Evolutionary conservation across 2,797 vertebrate species (phyloP).

Genomic region (Mormyrops attenuatus): DNA sequence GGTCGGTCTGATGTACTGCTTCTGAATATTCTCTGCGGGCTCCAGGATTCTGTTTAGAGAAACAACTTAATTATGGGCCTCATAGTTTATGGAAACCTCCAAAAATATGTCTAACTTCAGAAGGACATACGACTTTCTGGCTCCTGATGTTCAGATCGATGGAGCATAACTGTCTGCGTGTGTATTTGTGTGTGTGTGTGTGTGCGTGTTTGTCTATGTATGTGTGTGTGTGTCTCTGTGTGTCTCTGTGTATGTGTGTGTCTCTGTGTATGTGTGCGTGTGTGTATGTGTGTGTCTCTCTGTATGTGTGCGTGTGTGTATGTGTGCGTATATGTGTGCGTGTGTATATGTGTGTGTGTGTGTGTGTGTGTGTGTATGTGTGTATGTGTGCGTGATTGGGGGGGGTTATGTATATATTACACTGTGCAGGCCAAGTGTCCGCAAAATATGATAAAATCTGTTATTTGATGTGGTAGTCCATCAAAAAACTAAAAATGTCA

Average conservation of each 20-base stretch:
- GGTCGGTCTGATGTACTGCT: background rate
- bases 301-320: too few relatives aligned
- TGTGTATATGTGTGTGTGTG: too few relatives aligned
- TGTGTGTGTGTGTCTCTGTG: too few relatives aligned
- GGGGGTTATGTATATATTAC: background rate
- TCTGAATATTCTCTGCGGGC: background rate
- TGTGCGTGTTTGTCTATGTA: rapidly evolving
- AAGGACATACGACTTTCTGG: background rate
- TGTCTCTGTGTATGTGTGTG: too few relatives aligned
- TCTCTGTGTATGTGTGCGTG: background rate
- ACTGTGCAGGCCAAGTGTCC: background rate
- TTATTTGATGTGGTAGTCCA: too few relatives aligned
- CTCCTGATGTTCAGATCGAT: background rate
- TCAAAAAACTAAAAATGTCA: too few relatives aligned
- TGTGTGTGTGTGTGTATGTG: background rate
- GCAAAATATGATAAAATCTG: background rate
- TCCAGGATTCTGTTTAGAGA: background rate
- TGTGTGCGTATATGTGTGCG: too few relatives aligned
- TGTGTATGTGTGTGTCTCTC: background rate
- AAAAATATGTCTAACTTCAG: background rate
- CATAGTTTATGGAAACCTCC: background rate
- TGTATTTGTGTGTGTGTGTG: background rate
- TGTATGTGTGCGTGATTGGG: background rate
- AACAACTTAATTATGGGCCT: background rate
- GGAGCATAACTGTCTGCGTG: background rate